Evolutionary conservation across 2,113 vertebrate genomes (phyloP).

Genomic region (Alethe castanea): DNA sequence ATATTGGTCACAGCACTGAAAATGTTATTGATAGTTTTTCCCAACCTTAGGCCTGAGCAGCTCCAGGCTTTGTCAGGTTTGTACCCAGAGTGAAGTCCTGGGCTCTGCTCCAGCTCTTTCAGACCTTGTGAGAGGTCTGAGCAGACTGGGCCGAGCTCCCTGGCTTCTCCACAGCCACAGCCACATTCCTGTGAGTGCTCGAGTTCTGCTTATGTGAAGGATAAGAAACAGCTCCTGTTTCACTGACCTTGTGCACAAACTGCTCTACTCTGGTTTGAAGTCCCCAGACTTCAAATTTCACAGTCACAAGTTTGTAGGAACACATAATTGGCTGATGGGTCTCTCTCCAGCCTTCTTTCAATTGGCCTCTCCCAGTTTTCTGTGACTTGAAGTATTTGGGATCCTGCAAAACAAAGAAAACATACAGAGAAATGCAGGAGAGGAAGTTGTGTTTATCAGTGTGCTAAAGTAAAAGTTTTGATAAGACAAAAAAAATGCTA

Average conservation of each 20-base stretch:
- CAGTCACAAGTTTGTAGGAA: constrained; percentile 97
- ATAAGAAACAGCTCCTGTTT: neutral
- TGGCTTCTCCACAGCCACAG: neutral
- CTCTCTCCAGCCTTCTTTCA: constrained; percentile 93
- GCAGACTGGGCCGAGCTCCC: neutral
- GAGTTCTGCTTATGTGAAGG: neutral
- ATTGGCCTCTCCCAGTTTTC: constrained; percentile 88
- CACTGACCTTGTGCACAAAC: constrained; percentile 95
- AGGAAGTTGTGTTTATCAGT: neutral
- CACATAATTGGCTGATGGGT: constrained; percentile 95
- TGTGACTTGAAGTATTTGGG: constrained; percentile 91
- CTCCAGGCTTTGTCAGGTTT: neutral
- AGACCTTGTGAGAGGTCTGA: neutral
- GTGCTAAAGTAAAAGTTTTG: neutral
- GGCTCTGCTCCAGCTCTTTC: neutral
- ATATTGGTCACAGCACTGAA: neutral
- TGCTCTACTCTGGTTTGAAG: constrained; percentile 97
- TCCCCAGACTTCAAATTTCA: constrained; percentile 99
- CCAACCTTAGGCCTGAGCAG: neutral
- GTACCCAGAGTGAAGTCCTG: neutral
- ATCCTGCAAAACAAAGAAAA: constrained; percentile 77
- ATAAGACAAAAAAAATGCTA: neutral
- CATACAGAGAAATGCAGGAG: neutral
- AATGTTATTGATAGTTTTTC: neutral
- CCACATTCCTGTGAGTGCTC: neutral